Base-by-base conservation (phyloP, 2,797 vertebrate species). In the Silurus lanzhouensis region DNA sequence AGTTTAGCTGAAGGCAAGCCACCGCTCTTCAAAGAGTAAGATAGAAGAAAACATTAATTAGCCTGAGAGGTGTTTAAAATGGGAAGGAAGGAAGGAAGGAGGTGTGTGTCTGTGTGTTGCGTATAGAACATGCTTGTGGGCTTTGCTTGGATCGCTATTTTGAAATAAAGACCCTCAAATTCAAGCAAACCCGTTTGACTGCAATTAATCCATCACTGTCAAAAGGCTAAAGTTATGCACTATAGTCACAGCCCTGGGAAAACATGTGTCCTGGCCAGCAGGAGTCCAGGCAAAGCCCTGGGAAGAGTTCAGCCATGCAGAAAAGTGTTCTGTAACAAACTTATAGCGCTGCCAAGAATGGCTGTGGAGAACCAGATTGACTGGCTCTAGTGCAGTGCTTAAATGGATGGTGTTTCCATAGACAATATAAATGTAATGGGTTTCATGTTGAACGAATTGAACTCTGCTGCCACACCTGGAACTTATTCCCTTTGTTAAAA, bases 21-120 rank as follows among this genome's bases (percentile, higher is more conserved):
- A 90, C 88, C 83, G 80, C 90, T 92, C 89, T 87, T 84, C 72
- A 88, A 89, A 86, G 89, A 88, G 89, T 89, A 88, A 89, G 90
- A 92, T 67, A 87, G 89, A 91, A 93, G 92, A 92, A 93, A 92
- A 89, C 89, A 89, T 78, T 91, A 86, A 90, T 92, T 92, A 91
- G 87, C 84, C 81, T 75, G 58, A 87, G 85, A 66, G 83, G 76
- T 81, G 64, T 84, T 79, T 77, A n/a, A 58, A 81, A 82, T 67
- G 52, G 72, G 71, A 82, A 86, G 85, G 20, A 58, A 86, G 85
- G 20, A 58, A 79, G 79, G 76, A 78, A 20, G 67, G 57, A 57
- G 78, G 87, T 83, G 87, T 66, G n/a, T 85, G 31, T 46, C 6
- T 14, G 25, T 74, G 22, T 31, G 19, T 15, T 68, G 55, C 77